Conservation (phyloP, 1,140 invertebrate species). For the Telenomus remus region DNA sequence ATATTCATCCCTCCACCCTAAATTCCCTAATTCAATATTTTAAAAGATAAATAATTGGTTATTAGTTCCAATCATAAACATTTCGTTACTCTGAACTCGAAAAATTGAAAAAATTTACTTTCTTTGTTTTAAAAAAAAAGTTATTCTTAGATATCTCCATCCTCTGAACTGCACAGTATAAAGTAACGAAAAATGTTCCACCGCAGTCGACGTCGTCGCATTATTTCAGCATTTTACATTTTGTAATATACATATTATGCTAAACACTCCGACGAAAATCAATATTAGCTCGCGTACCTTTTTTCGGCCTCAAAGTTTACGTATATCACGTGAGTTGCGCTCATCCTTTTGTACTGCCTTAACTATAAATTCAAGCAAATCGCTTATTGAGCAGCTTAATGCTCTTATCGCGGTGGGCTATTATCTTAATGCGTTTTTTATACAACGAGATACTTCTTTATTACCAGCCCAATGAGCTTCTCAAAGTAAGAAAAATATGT, state of each 20-base stretch:
- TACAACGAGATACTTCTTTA: conserved; percentile 50
- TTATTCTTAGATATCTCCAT: too few relatives aligned
- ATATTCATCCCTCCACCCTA: too few relatives aligned
- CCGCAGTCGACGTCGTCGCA: background rate
- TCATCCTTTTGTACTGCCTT: conserved; percentile 39
- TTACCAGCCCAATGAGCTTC: conserved; percentile 24
- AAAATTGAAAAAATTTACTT: too few relatives aligned
- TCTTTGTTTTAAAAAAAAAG: too few relatives aligned
- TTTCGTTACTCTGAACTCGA: too few relatives aligned
- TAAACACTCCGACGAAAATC: conserved; percentile 23
- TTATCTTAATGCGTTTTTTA: conserved; percentile 55
- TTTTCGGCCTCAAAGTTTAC: conserved; percentile 31
- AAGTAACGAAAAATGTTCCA: too few relatives aligned
- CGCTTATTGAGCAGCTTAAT: conserved; percentile 54
- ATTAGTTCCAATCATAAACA: too few relatives aligned
- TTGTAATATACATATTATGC: background rate
- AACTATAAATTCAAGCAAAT: conserved; percentile 50
- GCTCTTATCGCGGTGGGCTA: conserved; percentile 50
- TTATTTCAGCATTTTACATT: background rate
- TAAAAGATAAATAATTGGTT: too few relatives aligned
- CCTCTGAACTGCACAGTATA: too few relatives aligned
- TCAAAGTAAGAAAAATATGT: conserved; percentile 34
- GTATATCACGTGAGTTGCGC: conserved; percentile 41
- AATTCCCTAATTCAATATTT: too few relatives aligned
- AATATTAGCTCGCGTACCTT: conserved; percentile 28